A percentile compares a stretch with the other conserved stretches of the same genome.
Evolutionary conservation across 2,113 vertebrate genomes (phyloP).

Genomic region (Hemicordylus capensis): DNA sequence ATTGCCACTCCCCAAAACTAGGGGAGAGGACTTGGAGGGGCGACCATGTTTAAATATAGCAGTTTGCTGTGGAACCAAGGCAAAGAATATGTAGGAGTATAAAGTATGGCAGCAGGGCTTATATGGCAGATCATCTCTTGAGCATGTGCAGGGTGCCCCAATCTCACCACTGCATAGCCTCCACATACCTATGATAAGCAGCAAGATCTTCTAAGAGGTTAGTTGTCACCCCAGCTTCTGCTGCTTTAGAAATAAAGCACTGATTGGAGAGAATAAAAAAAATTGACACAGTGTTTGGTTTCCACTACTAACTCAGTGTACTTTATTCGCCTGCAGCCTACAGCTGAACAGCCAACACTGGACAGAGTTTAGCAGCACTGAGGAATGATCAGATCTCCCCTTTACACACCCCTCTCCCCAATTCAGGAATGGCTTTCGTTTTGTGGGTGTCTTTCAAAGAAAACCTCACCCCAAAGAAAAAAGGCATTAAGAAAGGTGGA

Average conservation of each 20-base stretch:
- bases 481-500: constrained; percentile 63
- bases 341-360: constrained; percentile 80
- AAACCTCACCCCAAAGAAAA: constrained; percentile 62
- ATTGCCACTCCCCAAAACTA: not conserved
- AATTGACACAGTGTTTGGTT: constrained; percentile 69
- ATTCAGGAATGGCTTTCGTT: constrained; percentile 74
- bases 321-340: constrained; percentile 84
- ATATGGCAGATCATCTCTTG: not conserved
- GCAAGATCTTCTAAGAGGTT: not conserved
- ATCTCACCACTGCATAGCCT: not conserved
- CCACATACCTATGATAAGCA: not conserved
- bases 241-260: not conserved
- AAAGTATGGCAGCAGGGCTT: not conserved
- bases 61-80: not conserved
- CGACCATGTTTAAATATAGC: not conserved
- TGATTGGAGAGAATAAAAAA: constrained; percentile 22
- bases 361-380: constrained; percentile 83
- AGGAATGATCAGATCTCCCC: constrained; percentile 80
- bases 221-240: not conserved
- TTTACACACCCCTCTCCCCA: constrained; percentile 58
- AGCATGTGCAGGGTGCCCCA: not conserved
- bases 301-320: constrained; percentile 78
- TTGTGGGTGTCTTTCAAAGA: constrained; percentile 43
- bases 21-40: not conserved
- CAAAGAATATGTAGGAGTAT: not conserved